These are phyloP conservation scores for Puntigrus tetrazona DNA, from an alignment of 2,113 vertebrate species.

Conservation along the genomic window DNA sequence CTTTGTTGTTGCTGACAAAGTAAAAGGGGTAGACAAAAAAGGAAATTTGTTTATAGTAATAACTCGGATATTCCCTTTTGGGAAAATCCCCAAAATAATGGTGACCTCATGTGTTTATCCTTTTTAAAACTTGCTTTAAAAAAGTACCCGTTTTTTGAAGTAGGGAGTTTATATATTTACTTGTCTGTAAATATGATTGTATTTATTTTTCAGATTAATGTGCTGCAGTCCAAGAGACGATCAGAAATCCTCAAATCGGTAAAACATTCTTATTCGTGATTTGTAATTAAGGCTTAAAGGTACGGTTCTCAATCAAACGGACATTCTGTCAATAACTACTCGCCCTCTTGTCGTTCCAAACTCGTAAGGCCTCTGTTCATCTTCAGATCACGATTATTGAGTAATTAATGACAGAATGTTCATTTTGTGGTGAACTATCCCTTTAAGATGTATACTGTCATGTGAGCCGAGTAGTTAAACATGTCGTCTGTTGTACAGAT, in stretches of 20 bases:
- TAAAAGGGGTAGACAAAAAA: no score
- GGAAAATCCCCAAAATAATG: neutral
- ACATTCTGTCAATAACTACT: no score
- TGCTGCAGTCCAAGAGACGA: slow-evolving; percentile 95
- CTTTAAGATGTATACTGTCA: neutral
- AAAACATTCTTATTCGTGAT: slow-evolving; percentile 43
- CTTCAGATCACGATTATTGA: no score
- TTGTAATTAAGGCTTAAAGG: neutral
- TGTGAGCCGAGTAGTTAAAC: neutral
- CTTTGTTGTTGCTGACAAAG: neutral
- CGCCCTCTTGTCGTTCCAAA: no score
- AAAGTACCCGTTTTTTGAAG: neutral
- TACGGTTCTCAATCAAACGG: no score
- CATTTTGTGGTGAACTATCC: no score
- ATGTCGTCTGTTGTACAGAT: slow-evolving; percentile 75
- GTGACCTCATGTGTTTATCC: neutral
- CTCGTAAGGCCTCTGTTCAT: no score
- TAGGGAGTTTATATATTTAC: no score
- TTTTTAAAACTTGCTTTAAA: neutral
- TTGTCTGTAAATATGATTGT: slow-evolving; percentile 3
- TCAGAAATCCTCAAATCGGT: slow-evolving; percentile 98
- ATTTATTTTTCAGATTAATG: slow-evolving; percentile 83
- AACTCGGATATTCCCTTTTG: neutral
- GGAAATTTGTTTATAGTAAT: no score
- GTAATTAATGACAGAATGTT: no score